phyloP scores from a whole-genome alignment of 2,113 vertebrate genomes.

The Anarhynchus alexandrinus region DNA sequence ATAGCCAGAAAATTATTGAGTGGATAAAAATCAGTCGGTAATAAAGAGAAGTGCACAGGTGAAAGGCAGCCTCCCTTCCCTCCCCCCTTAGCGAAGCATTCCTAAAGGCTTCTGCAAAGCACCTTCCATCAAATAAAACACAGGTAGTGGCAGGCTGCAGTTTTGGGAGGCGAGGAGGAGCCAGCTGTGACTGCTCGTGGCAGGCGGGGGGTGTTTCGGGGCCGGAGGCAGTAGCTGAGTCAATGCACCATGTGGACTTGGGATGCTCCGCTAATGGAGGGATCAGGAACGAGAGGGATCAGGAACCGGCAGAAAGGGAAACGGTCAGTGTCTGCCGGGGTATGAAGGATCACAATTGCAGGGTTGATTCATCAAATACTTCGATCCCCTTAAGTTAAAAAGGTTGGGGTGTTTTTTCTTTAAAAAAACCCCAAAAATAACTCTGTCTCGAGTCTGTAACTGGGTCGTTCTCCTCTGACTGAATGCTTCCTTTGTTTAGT shows the following conservation, averaged over 20 bases:
- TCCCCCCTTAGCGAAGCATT: neutral
- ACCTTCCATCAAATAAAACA: neutral
- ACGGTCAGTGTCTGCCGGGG: neutral
- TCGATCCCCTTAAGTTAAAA: neutral
- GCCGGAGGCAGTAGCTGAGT: neutral
- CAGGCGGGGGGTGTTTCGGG: neutral
- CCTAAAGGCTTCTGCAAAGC: neutral
- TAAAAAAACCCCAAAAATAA: neutral
- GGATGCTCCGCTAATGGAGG: neutral
- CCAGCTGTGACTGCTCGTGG: neutral
- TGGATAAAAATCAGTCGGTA: neutral
- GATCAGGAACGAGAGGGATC: neutral
- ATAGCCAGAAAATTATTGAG: neutral
- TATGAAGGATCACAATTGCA: neutral
- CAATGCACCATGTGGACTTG: neutral
- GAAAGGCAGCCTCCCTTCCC: neutral
- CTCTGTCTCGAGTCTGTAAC: neutral
- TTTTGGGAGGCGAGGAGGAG: neutral
- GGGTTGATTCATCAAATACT: neutral
- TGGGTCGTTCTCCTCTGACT: constrained; percentile 20
- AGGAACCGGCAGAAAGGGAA: neutral
- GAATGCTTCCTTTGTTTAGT: constrained; percentile 56
- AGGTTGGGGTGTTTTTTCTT: neutral
- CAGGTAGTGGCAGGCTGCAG: fast-evolving
- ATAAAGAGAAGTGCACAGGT: neutral